These are phyloP conservation scores for Volucella bombylans DNA, from an alignment of 2,888 invertebrate species.

Conservation along the genomic window DNA sequence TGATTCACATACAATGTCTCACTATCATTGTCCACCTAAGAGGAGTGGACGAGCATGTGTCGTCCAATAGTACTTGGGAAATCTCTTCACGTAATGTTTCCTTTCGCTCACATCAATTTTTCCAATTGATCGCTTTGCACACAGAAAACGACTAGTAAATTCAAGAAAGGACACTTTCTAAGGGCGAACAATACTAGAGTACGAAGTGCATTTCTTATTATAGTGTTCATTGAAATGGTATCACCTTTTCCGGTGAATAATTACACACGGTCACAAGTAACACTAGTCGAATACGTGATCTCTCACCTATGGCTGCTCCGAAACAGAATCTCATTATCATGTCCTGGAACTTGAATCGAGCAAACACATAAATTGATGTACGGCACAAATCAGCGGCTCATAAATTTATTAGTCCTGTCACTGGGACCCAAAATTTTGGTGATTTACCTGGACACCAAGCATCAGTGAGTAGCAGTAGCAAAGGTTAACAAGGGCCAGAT, in stretches of 20 bases:
- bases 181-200: not conserved
- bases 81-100: constrained; percentile 69
- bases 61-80: constrained; percentile 52
- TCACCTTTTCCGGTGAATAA: constrained; percentile 70
- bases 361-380: no score
- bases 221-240: constrained; percentile 70
- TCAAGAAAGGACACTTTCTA: not conserved
- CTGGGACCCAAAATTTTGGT: constrained; percentile 38
- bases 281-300: constrained; percentile 62
- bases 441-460: constrained; percentile 9
- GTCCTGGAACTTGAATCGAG: not conserved
- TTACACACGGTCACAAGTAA: constrained; percentile 64
- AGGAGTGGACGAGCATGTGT: constrained; percentile 2
- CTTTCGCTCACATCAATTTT: constrained; percentile 63
- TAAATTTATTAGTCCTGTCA: constrained; percentile 67
- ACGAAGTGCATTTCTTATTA: constrained; percentile 53
- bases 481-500: no score
- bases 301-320: constrained; percentile 27
- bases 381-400: not conserved
- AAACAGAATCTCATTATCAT: constrained; percentile 37
- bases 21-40: not conserved
- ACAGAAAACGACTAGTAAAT: constrained; percentile 2
- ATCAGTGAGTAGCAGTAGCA: no score
- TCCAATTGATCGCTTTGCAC: constrained; percentile 71
- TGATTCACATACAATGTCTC: constrained; percentile 39